Evolutionary conservation across 2,113 vertebrate species (phyloP), one percentile per base, ranked within the genome.

Genomic region (Chauna torquata): DNA sequence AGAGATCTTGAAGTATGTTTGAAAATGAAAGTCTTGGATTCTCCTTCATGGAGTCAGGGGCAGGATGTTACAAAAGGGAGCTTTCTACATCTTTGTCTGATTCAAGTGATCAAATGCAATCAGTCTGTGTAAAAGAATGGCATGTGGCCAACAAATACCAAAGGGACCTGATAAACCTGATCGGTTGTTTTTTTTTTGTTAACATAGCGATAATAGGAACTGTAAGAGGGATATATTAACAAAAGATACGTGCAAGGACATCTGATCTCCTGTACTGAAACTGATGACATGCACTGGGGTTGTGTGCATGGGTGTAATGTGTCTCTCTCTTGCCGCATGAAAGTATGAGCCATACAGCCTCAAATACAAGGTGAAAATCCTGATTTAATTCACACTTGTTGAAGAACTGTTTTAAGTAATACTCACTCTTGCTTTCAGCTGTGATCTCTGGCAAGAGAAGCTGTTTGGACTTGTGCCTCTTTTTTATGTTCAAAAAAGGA

Each of bases 401-500:
- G 94, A 92, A 40, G 77, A 94, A 71, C 90, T 65, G 49, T 75
- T 94, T 86, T 82, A 79, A 82, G 66, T 72, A 72, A 16, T 55
- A 40, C 52, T 91, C 34, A 7, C 1, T 24, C 59, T 74, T 78
- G 58, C 30, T 94, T 93, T 94, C 79, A 64, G 78, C 81, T 83
- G 58, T 93, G 64, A 83, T 94, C 52, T 86, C 78, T 95, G 89
- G 80, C 92, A 79, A 78, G 61, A 70, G 49, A 54, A 94, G 65
- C 80, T 82, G 50, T 91, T 94, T 97, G 96, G 96, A 96, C 82
- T 90, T 77, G 61, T 93, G 95, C 91, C 92, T 88, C 55, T 79
- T 88, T 71, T 86, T 89, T 69, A 69, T 88, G 62, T 87, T 95
- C 54, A 86, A 45, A 88, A 90, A 82, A 82, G 23, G 82, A 93